Base-by-base conservation (phyloP, 2,113 vertebrate species). In the Triplophysa tibetana region DNA sequence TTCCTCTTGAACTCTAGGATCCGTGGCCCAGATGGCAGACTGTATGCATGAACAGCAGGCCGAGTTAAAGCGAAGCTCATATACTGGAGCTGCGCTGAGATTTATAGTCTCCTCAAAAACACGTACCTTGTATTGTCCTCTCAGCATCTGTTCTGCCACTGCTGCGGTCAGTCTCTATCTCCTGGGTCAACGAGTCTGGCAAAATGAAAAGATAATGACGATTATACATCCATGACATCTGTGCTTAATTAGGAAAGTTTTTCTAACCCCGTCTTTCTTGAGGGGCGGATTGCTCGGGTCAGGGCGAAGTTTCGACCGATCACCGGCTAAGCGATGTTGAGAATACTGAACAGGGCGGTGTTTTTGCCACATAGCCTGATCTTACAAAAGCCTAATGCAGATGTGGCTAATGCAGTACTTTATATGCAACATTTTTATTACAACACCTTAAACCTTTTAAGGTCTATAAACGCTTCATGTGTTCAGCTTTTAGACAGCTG, bases 61-160 rank as follows among this genome's bases (percentile, higher is more conserved):
- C 93, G 92, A 94, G 94, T 91, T 93, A 91, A 94, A 96, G 93
- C 94, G 94, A 96, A 95, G 94, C 94, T 96, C 95, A 94, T 94
- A 95, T 87, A 89, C 75, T 84, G 87, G 81, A 85, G 84, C 87
- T 85, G 86, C 85, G 88, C 84, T 88, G 87, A 97, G 95, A 97
- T 98, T 98, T 98, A 98, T 98, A 92, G 95, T 94, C 95, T 94
- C 94, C 94, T 96, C 93, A 94, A 93, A 94, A 93, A 94, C 95
- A 94, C 95, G 93, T 97, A 98, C 97, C 98, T 99, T 99, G 98
- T 98, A 99, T 98, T 98, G 98, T 97, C 97, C 98, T 99, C 95
- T 99, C 98, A 95, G 98, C 96, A 97, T 99, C 98, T 98, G 98
- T 97, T 98, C 98, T 96, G 94, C 96, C 94, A 93, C 95, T 95